Evolutionary conservation across 2,113 vertebrate species (phyloP).

Genomic region (Tragelaphus scriptus): DNA sequence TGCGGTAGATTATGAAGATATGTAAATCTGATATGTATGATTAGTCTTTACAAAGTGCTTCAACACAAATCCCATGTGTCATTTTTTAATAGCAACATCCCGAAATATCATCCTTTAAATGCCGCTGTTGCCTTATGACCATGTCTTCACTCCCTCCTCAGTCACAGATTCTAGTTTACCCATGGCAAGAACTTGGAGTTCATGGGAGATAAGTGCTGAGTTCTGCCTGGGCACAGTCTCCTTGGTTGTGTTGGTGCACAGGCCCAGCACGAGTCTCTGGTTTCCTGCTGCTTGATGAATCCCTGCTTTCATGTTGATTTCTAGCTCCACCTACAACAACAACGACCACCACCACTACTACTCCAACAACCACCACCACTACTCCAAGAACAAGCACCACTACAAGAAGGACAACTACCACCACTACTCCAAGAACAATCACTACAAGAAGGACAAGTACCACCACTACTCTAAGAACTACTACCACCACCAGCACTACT

Average conservation of each 20-base stretch:
- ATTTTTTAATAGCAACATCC: not conserved
- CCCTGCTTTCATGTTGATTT: conserved; percentile 16
- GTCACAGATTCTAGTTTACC: not conserved
- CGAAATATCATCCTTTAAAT: not conserved
- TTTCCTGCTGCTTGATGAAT: not conserved
- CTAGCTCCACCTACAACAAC: not conserved
- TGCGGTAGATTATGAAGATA: not conserved
- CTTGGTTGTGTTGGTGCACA: not conserved
- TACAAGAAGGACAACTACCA: not conserved
- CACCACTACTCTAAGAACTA: not conserved
- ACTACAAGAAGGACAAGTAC: fast-evolving
- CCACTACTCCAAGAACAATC: not conserved
- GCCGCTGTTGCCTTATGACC: not conserved
- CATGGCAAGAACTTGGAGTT: not conserved
- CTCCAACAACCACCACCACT: not conserved
- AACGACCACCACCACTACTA: not conserved
- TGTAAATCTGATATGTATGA: not conserved
- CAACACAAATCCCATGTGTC: not conserved
- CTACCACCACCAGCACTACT: no score
- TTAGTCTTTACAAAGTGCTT: not conserved
- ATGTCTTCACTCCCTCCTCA: not conserved
- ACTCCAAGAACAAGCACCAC: not conserved
- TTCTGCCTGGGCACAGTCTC: not conserved
- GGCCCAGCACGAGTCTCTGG: not conserved
- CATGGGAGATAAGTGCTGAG: not conserved